These are phyloP conservation scores for Nycticorax nycticorax DNA, from an alignment of 2,113 vertebrate species.

Conservation along the genomic window DNA sequence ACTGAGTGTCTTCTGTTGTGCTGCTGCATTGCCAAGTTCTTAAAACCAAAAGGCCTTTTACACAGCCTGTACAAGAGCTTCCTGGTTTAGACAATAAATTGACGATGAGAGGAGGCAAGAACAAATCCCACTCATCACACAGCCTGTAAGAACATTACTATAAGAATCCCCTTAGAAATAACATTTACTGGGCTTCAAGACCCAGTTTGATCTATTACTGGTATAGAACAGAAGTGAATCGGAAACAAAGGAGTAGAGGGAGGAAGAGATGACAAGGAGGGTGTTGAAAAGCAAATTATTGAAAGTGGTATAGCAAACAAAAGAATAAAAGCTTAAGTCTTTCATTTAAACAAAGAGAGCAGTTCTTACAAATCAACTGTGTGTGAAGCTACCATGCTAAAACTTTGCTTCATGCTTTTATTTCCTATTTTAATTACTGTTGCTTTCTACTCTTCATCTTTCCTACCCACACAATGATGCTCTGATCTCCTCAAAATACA, in stretches of 20 bases:
- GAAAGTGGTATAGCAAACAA: background rate
- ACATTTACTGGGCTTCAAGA: background rate
- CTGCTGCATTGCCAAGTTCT: background rate
- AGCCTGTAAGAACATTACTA: background rate
- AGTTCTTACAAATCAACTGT: background rate
- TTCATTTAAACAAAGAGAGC: background rate
- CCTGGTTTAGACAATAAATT: background rate
- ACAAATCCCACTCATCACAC: background rate
- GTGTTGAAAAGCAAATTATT: background rate
- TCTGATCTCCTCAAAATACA: background rate
- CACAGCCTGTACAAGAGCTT: background rate
- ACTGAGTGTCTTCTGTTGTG: background rate
- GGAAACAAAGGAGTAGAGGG: background rate
- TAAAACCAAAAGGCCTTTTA: background rate
- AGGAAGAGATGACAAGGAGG: background rate
- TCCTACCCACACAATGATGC: background rate
- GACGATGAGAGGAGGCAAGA: background rate
- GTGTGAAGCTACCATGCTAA: background rate
- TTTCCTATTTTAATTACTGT: background rate
- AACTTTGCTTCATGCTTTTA: background rate
- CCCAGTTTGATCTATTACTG: background rate
- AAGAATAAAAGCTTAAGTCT: background rate
- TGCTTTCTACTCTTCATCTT: background rate
- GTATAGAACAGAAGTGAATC: background rate
- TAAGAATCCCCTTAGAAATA: background rate